These are phyloP conservation scores for Drosophila busckii DNA, from an alignment of 1,140 invertebrate genomes.

Conservation along the genomic window DNA sequence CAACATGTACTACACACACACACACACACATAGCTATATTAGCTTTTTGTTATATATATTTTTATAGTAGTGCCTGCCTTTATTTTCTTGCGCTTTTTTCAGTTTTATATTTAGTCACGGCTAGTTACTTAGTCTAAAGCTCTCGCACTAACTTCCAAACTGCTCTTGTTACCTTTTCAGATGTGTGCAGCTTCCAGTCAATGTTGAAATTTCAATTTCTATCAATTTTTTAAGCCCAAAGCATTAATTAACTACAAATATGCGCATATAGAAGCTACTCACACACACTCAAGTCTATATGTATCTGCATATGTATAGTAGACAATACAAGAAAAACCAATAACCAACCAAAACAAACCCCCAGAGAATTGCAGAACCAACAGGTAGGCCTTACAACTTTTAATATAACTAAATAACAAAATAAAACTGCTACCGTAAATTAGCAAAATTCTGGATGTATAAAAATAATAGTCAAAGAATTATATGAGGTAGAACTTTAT, in stretches of 20 bases:
- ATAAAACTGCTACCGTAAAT: constrained; percentile 1
- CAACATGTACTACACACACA: constrained; percentile 6
- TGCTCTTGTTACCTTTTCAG: constrained; percentile 39
- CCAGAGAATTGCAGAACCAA: constrained; percentile 76
- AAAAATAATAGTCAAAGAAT: too few relatives aligned
- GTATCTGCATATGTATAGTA: constrained; percentile 17
- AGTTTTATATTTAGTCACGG: constrained; percentile 1
- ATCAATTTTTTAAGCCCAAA: constrained; percentile 11
- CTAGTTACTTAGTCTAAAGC: background rate
- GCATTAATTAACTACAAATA: constrained; percentile 11
- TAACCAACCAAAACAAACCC: constrained; percentile 41
- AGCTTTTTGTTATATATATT: constrained; percentile 5
- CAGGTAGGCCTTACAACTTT: constrained; percentile 36
- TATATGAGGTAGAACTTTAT: too few relatives aligned
- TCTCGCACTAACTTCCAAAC: constrained; percentile 15
- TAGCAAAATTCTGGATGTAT: too few relatives aligned
- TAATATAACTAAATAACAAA: background rate
- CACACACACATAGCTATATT: constrained; percentile 2
- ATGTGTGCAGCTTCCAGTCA: constrained; percentile 23
- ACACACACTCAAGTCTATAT: constrained; percentile 10
- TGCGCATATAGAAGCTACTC: constrained; percentile 23
- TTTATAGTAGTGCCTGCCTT: constrained; percentile 15
- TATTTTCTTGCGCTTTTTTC: background rate
- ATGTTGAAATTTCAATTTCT: constrained; percentile 5
- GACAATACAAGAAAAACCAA: constrained; percentile 24